Conservation (phyloP, 2,113 vertebrate species). For the Litocranius walleri region DNA sequence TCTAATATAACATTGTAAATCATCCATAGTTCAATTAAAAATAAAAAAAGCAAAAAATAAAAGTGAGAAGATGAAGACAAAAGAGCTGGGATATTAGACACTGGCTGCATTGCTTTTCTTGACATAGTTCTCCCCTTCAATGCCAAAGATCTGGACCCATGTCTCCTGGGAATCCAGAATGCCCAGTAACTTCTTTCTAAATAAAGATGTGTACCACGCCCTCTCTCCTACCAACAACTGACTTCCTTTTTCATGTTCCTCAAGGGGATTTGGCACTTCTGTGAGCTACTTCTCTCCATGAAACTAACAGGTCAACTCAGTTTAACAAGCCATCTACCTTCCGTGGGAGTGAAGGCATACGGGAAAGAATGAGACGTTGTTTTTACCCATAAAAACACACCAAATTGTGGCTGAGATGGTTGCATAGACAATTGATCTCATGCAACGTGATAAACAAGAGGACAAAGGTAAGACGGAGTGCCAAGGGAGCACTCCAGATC, state of each 20-base stretch:
- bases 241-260: slow-evolving; percentile 66
- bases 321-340: slow-evolving; percentile 49
- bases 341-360: not conserved
- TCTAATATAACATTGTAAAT: not conserved
- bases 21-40: not conserved
- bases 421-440: no score
- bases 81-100: rapidly evolving
- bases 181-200: not conserved
- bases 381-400: not conserved
- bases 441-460: not conserved
- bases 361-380: rapidly evolving
- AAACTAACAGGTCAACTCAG: slow-evolving; percentile 67
- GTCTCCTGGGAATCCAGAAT: rapidly evolving
- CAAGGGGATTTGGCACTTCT: slow-evolving; percentile 63
- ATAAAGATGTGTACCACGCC: rapidly evolving
- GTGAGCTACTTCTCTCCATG: slow-evolving; percentile 33
- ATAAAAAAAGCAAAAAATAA: not conserved
- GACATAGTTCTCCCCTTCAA: not conserved
- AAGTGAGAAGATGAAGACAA: not conserved
- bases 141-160: rapidly evolving
- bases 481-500: rapidly evolving
- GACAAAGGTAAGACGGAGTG: not conserved
- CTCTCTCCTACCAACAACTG: slow-evolving; percentile 47
- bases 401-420: not conserved
- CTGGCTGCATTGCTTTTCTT: rapidly evolving